These are phyloP conservation scores for Phytoseiulus persimilis DNA, from an alignment of 2,888 invertebrate species.

Conservation along the genomic window DNA sequence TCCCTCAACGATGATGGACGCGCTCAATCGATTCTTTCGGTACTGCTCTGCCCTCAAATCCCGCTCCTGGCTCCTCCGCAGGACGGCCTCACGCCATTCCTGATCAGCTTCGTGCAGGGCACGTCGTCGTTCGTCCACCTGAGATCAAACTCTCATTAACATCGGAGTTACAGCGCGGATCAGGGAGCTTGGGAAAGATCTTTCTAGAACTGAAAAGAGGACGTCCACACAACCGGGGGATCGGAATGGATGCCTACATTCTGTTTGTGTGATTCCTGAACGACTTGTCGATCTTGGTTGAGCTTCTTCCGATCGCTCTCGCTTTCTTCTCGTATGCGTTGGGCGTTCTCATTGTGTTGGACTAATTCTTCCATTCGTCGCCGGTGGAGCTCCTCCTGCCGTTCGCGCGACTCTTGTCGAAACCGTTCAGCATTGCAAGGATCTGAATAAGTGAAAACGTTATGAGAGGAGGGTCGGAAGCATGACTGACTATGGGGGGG, in stretches of 20 bases:
- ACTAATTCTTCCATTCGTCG: slow-evolving; percentile 35
- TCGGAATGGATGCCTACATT: background rate
- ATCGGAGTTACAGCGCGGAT: too few species aligned
- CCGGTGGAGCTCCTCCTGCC: slow-evolving; percentile 16
- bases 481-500: too few species aligned
- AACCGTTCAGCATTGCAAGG: slow-evolving; percentile 11
- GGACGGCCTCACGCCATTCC: slow-evolving; percentile 37
- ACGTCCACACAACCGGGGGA: too few species aligned
- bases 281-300: background rate
- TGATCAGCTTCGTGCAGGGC: slow-evolving; percentile 37
- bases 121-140: slow-evolving; percentile 37
- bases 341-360: slow-evolving; percentile 28
- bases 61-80: slow-evolving; percentile 38
- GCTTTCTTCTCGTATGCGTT: slow-evolving; percentile 19
- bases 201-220: too few species aligned
- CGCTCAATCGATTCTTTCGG: slow-evolving; percentile 35
- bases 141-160: background rate
- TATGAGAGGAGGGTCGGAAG: too few species aligned
- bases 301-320: background rate
- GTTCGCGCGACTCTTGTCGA: slow-evolving; percentile 21
- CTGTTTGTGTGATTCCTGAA: slow-evolving; percentile 5
- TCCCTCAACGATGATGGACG: slow-evolving; percentile 31
- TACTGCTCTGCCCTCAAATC: slow-evolving; percentile 35
- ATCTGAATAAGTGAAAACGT: background rate
- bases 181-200: too few species aligned